Evolutionary conservation across 2,888 invertebrate species (phyloP), one percentile per base, ranked within the genome.

Genomic region (Asteroscopus sphinx): DNA sequence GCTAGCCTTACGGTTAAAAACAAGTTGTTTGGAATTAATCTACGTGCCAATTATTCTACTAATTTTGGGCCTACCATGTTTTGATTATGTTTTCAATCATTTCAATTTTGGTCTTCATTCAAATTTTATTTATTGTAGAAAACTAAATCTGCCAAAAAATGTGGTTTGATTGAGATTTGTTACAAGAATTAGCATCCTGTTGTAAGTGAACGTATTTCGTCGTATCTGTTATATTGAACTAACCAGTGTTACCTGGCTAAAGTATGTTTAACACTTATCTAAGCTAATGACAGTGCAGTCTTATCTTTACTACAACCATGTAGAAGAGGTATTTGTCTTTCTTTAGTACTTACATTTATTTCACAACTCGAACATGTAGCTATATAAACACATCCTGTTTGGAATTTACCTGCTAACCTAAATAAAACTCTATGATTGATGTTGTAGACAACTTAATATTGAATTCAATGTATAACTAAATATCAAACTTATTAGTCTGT

Each of bases 231-330:
- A 3, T 8, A 8, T 32, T 44, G 28, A 42, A 45, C 36, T 33
- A n/a, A 28, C 15, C 21, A 12, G 7, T 37, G 15, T 45, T 47
- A 61, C 53, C 44, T 36, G 46, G 15, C 46, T 32, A 16, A n/a
- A 35, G 47, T 44, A 17, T 62, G 30, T 44, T 56, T 42, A 51
- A 46, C 41, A 44, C 28, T 69, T 51, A 63, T 45, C 49, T 56
- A 47, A 48, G 62, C 62, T 53, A 68, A 61, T 63, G 62, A 30
- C 36, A 37, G 36, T 39, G 42, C 11, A 16, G 15, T 32, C 35
- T 68, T 65, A 68, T 65, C 68, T 59, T 1, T 30, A n/a, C 15
- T 28, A 28, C 41, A 15, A n/a, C 33, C 44, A 36, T 16, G 21
- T 5, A 42, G 21, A 35, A 17, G 56, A 21, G 0, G 9, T 16